phyloP scores from a whole-genome alignment of 1,140 invertebrate species.

The Drosophila yakuba region DNA sequence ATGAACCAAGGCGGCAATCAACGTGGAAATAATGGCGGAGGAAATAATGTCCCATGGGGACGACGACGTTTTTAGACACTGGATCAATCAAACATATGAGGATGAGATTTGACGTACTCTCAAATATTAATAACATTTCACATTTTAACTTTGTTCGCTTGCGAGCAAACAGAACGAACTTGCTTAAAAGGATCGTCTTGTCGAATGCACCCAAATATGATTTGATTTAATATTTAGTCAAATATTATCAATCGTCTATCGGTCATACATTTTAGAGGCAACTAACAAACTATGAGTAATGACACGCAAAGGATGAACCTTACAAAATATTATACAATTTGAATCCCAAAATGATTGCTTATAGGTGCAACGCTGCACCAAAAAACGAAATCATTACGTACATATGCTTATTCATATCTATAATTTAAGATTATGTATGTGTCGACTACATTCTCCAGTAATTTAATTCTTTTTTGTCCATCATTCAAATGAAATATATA shows the following conservation, averaged over 20 bases:
- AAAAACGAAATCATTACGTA: constrained; percentile 14
- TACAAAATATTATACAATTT: constrained; percentile 5
- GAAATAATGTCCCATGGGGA: constrained; percentile 83
- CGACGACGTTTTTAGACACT: constrained; percentile 78
- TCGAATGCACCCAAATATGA: constrained; percentile 22
- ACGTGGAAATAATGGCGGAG: constrained; percentile 78
- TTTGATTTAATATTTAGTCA: constrained; percentile 35
- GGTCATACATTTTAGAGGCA: background rate
- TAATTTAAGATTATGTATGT: constrained; percentile 43
- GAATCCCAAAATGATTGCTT: constrained; percentile 1
- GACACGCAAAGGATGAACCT: constrained; percentile 12
- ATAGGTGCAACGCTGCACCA: constrained; percentile 2
- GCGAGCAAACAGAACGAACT: constrained; percentile 6
- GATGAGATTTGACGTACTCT: constrained; percentile 12
- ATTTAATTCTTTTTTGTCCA: constrained; percentile 35
- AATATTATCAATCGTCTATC: constrained; percentile 26
- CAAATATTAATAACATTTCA: constrained; percentile 30
- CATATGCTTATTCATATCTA: constrained; percentile 49
- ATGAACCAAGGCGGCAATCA: constrained; percentile 81
- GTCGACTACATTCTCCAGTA: constrained; percentile 22
- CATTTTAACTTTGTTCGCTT: constrained; percentile 33
- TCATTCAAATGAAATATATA: constrained; percentile 54
- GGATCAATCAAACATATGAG: constrained; percentile 11
- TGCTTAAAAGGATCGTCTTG: constrained; percentile 20
- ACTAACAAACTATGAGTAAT: constrained; percentile 3